Conservation (phyloP, 2,797 vertebrate genomes). For the Lepilemur septentrionalis region DNA sequence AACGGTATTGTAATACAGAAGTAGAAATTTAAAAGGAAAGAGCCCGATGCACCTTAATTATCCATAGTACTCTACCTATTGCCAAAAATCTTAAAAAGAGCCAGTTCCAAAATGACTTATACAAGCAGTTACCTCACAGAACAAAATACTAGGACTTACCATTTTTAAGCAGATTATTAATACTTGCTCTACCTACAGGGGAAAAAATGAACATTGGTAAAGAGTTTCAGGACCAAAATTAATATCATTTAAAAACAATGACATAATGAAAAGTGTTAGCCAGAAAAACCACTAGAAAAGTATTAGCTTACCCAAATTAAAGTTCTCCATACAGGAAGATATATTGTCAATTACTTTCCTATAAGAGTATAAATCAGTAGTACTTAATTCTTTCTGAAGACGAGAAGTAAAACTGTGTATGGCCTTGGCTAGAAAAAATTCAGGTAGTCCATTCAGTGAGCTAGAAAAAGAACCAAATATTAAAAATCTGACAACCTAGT, state of each 20-base stretch:
- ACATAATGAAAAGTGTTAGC: background rate
- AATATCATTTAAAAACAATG: conserved; percentile 7
- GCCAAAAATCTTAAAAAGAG: background rate
- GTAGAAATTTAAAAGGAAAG: background rate
- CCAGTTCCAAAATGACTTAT: conserved; percentile 24
- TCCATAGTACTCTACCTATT: background rate
- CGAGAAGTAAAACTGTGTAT: conserved; percentile 85
- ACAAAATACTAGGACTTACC: conserved; percentile 85
- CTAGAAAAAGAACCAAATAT: conserved; percentile 80
- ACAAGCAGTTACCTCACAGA: conserved; percentile 13
- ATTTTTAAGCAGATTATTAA: conserved; percentile 89
- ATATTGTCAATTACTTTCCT: conserved; percentile 89
- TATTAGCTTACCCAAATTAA: conserved; percentile 87
- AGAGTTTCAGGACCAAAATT: background rate
- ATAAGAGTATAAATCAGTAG: conserved; percentile 80
- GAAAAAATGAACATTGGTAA: conserved; percentile 59
- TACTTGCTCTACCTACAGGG: conserved; percentile 88
- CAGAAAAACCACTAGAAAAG: background rate
- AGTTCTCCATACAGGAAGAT: conserved; percentile 91
- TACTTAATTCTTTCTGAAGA: conserved; percentile 88
- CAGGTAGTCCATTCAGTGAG: conserved; percentile 88
- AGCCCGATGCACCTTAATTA: background rate
- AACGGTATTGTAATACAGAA: background rate
- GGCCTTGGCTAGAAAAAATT: conserved; percentile 80
- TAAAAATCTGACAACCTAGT: background rate